Conservation (phyloP, 2,113 vertebrate species). For the Rhabdornis inornatus region DNA sequence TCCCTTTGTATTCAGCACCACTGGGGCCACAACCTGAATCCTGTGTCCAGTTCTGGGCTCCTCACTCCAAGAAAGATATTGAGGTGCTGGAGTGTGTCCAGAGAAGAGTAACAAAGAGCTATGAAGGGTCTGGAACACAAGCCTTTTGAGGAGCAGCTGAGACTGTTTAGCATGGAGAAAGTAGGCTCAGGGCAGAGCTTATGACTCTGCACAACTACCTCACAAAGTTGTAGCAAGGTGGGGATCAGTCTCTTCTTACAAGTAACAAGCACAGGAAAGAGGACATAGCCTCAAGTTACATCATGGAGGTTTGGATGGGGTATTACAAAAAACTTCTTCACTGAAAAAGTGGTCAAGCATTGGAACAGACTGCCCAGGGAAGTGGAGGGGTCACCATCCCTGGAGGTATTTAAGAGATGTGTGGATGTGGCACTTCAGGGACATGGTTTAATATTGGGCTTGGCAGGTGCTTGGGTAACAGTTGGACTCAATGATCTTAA, state of each 20-base stretch:
- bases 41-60: background rate
- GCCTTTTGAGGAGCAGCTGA: background rate
- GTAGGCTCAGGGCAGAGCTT: background rate
- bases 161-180: background rate
- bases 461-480: background rate
- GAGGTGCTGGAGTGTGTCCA: background rate
- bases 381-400: background rate
- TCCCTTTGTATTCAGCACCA: fast-evolving
- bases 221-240: background rate
- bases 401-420: background rate
- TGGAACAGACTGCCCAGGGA: background rate
- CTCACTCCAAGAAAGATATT: background rate
- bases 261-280: background rate
- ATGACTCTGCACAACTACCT: background rate
- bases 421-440: background rate
- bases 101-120: background rate
- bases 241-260: background rate
- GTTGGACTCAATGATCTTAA: background rate
- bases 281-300: background rate
- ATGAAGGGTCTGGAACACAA: background rate
- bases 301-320: background rate
- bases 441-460: background rate
- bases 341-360: background rate
- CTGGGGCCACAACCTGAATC: background rate
- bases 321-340: background rate